Evolutionary conservation across 2,888 invertebrate species (phyloP).

Genomic region (Theristus sp.): DNA sequence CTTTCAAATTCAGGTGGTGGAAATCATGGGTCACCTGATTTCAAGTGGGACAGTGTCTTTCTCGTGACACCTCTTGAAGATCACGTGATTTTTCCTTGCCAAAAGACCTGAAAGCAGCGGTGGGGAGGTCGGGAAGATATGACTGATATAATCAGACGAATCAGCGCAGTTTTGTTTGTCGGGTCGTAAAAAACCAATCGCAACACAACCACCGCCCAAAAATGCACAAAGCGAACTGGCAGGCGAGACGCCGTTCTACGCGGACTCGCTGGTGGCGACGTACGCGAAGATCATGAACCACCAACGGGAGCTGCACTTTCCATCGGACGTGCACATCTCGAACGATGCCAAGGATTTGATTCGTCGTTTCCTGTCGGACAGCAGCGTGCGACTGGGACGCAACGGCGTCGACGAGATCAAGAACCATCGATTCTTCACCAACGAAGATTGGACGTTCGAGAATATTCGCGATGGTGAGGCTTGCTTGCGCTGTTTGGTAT

Average conservation of each 20-base stretch:
- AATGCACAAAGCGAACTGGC: too few relatives aligned
- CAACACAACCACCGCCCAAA: too few relatives aligned
- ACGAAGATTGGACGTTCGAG: slow-evolving; percentile 93
- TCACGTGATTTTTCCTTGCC: too few relatives aligned
- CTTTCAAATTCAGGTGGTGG: too few relatives aligned
- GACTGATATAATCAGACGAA: too few relatives aligned
- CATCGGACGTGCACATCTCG: slow-evolving; percentile 74
- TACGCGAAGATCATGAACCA: slow-evolving; percentile 99
- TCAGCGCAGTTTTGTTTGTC: too few relatives aligned
- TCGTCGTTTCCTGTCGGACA: slow-evolving; percentile 72
- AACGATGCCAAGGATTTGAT: slow-evolving; percentile 53
- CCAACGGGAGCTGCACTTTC: slow-evolving; percentile 80
- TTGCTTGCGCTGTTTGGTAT: neutral
- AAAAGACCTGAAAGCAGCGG: too few relatives aligned
- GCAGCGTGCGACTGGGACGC: slow-evolving; percentile 50
- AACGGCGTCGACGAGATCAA: slow-evolving; percentile 87
- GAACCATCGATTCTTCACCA: slow-evolving; percentile 76
- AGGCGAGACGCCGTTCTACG: slow-evolving; percentile 90
- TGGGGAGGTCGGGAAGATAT: too few relatives aligned
- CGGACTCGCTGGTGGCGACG: slow-evolving; percentile 89
- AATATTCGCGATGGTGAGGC: slow-evolving; percentile 64
- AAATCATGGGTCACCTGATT: too few relatives aligned
- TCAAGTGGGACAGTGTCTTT: too few relatives aligned
- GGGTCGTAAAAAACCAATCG: too few relatives aligned
- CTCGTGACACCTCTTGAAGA: too few relatives aligned